Base-by-base conservation (phyloP, 2,888 invertebrate species). In the Mimumesa dahlbomi region DNA sequence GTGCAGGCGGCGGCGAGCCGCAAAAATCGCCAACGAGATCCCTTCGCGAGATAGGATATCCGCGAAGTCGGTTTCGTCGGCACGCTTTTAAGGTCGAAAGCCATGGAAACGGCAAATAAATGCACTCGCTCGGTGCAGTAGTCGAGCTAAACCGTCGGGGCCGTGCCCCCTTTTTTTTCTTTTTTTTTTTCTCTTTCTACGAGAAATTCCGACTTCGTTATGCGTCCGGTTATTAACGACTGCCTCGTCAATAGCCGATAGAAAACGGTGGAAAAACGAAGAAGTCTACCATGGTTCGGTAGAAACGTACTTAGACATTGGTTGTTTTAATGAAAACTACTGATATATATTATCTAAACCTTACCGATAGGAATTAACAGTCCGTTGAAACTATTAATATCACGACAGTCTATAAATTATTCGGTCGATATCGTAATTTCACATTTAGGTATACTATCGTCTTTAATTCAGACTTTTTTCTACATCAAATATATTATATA, bases 1-100 rank as follows among this genome's bases (percentile, higher is more conserved):
- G 65, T 53, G 66, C 75, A 64, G 72, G 70, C 69, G 65, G 65
- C 65, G 36, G 18, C 4, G 25, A 18, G 54, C 54, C 46, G 71
- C 64, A 71, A 75, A 75, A 72, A 73, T 69, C 73, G 70, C 42
- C 68, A 68, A 62, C 78, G 66, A 84, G 86, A 86, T 86, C 85
- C 83, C 81, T 83, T 81, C 82, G 82, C 82, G 81, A 84, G 86
- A 86, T 85, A 84, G 79, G 77, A 81, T 84, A 85, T 84, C 82
- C 84, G 84, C 80, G 81, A 52, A 56, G 78, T 82, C 81, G 82
- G 79, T 75, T 76, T 66, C 76, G 73, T 79, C 79, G 84, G 76
- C 77, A 82, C 76, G 79, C 79, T 83, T 83, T 84, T 85, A 83
- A 84, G 82, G 79, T 82, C 84, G 82, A 81, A 76, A 79, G 69